Evolutionary conservation across 2,113 vertebrate species (phyloP), one percentile per base, ranked within the genome.

Genomic region (human (Homo sapiens)): DNA sequence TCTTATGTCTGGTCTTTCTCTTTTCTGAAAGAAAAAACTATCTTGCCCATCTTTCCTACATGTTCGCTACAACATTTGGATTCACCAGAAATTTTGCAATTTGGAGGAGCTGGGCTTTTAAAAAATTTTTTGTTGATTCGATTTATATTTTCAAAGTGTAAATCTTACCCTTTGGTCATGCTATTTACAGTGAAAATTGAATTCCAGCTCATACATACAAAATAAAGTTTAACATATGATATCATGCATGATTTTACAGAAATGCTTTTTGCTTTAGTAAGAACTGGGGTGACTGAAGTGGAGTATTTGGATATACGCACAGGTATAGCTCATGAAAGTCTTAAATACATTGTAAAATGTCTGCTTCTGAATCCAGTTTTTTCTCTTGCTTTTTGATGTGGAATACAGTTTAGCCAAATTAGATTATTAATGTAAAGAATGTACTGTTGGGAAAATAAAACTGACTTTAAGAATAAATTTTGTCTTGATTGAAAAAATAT

Each of bases 371-470:
- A 43, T 55, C 17, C 6, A 20, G 2, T 81, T 95, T 90, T 96
- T 91, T 78, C 43, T 68, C 55, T 94, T 40, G 50, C 27, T 72
- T 76, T 97, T 61, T 81, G 61, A 88, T 84, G 43, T 80, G 80
- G 48, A 43, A 78, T 52, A 23, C 18, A 72, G 82, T 96, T 97
- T 94, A 95, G n/a, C 89, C 66, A 20, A 45, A 94, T 97, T 93
- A 61, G 6, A 76, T 96, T 94, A 70, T 89, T 75, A 92, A 75
- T 83, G 9, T 76, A 91, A 97, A 27, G 27, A 96, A 91, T 83
- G 57, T 27, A 95, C 18, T 45, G 0, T 95, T 90, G 82, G 76
- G 70, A 93, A 95, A 93, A 81, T 88, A 27, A 97, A 97, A 81
- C 16, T 91, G 8, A 48, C 20, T 48, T 96, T 85, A 52, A 95